Base-by-base conservation (phyloP, 2,113 vertebrate genomes). In the Pterocles orientalis region DNA sequence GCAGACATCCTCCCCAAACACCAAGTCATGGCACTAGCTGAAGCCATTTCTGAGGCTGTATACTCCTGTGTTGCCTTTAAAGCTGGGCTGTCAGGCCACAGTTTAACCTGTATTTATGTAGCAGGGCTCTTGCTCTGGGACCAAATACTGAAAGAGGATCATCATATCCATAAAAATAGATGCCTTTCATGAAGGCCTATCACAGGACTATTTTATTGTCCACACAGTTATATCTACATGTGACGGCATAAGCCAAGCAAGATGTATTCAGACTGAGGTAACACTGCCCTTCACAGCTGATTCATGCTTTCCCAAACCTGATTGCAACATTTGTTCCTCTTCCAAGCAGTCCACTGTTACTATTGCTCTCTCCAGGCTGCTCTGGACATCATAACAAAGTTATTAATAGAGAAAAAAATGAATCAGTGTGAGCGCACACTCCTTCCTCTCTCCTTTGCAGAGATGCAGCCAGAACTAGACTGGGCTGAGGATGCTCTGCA, bases 301-400 rank as follows among this genome's bases (percentile, higher is more conserved):
- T 89, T 95, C 92, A 96, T 89, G 95, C 54, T 94, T 96, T 97
- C 88, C 83, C 89, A 92, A 92, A 96, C 88, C 70, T 69, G 57
- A 84, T 61, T 0, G 0, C 79, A 88, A 2, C 79, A 90, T 79
- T 92, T 94, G 81, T 82, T 91, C 66, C 51, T 76, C 68, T 86
- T 96, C 94, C 94, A 96, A 92, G 83, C 79, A 90, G 56, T 64
- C 23, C 39, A 54, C 77, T 71, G 80, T 82, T 95, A 94, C 48
- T 84, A 65, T 65, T 89, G 77, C 91, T 96, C 91, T 93, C 94
- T 84, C 61, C 1, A 3, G 86, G 73, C 88, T 91, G 61, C 65
- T 84, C 73, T 96, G 77, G 48, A 92, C 76, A 87, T 80, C 64
- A 66, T 70, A 95, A 95, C 77, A 76, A 84, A 92, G 82, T 93